Base-by-base conservation (phyloP, 2,113 vertebrate species). In the Tursiops truncatus region DNA sequence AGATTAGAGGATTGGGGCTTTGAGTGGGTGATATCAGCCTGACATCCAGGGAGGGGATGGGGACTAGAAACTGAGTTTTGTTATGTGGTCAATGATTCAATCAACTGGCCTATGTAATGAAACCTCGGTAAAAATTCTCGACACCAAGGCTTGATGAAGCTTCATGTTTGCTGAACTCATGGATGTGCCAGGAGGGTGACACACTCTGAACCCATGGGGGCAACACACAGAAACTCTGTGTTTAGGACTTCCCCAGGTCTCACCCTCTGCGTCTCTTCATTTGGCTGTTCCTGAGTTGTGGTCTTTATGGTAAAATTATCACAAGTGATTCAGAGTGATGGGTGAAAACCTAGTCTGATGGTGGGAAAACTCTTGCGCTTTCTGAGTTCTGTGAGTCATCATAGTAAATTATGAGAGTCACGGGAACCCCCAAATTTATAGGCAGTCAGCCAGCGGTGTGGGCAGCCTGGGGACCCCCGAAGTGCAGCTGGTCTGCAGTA, bases 111-210 rank as follows among this genome's bases (percentile, higher is more conserved):
- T 2, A 2, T 8, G 7, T 11, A 15, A 6, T 3, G 47, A 53
- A 67, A n/a, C 14, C 36, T 13, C 18, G 0, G 3, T 5, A 3
- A 0, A 13, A 5, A 3, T 31, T 11, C 18, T 20, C 7, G 26
- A 0, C 26, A 0, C 28, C 1, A 3, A 47, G 13, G 38, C 26
- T 9, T 1, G 7, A 58, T 8, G 14, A 8, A 2, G 11, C 14
- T 50, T 18, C 38, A 0, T 0, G 28, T 31, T 20, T 1, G 53
- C 65, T 14, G 18, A 23, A 9, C 53, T 28, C 20, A 1, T 0
- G 0, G 8, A 5, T 2, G 26, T 18, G 0, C n/a, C 26, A 5
- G 10, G 10, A 68, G 17, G 47, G 60, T 21, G 60, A 8, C 26
- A 20, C 23, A 1, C 12, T 8, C 36, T 9, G 28, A 28, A 2